These are phyloP conservation scores for Chloropsis cyanopogon DNA, from an alignment of 2,113 vertebrate species.

Conservation along the genomic window DNA sequence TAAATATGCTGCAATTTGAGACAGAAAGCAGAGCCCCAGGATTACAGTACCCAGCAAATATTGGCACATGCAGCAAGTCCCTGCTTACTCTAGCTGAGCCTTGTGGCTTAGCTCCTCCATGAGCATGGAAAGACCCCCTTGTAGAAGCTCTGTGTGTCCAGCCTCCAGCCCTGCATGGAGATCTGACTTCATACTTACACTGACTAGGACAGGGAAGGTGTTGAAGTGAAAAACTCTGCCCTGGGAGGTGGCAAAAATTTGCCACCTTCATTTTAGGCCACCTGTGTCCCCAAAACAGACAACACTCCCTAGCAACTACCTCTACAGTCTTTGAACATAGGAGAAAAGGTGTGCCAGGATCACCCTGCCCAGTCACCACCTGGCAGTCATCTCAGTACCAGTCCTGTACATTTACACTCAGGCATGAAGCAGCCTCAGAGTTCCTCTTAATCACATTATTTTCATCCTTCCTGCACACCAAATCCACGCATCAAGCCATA, in stretches of 20 bases:
- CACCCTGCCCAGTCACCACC: background rate
- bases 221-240: background rate
- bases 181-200: background rate
- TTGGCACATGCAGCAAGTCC: background rate
- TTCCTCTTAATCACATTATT: background rate
- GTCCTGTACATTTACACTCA: background rate
- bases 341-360: background rate
- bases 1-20: background rate
- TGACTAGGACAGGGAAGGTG: background rate
- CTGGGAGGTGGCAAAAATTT: background rate
- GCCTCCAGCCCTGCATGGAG: background rate
- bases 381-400: background rate
- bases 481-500: background rate
- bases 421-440: background rate
- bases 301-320: background rate
- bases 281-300: background rate
- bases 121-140: background rate
- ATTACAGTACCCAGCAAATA: background rate
- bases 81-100: background rate
- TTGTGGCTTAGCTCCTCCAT: background rate
- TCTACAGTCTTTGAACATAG: background rate
- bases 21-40: background rate
- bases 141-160: background rate
- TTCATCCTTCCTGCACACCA: background rate
- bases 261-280: background rate